phyloP scores from a whole-genome alignment of 53 echinoderm and acorn worm species.

The Hippasteria phrygiana region DNA sequence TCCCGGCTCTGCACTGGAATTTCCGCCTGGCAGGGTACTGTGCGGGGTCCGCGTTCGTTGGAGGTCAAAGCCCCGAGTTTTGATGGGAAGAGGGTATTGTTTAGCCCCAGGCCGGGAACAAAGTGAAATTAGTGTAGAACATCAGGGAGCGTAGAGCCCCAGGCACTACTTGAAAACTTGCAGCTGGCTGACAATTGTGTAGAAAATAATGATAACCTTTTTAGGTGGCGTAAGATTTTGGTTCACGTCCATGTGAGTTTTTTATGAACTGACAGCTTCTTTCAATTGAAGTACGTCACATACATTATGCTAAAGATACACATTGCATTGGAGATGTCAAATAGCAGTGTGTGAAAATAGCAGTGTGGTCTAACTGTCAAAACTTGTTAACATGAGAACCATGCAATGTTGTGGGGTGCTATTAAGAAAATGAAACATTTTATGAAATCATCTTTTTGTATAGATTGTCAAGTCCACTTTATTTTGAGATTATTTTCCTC shows the following conservation, averaged over 20 bases:
- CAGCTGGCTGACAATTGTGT: conserved; percentile 37
- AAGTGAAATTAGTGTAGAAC: conserved; percentile 60
- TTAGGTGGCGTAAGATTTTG: not conserved
- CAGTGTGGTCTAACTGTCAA: too few species aligned
- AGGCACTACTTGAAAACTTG: conserved; percentile 37
- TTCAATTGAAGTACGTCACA: too few species aligned
- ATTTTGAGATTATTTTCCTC: too few species aligned
- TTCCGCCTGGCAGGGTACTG: conserved; percentile 29
- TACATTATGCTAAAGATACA: too few species aligned
- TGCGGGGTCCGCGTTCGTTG: not conserved
- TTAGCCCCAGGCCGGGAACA: conserved; percentile 45
- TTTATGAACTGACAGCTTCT: not conserved
- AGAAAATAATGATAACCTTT: not conserved
- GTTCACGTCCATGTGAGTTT: not conserved
- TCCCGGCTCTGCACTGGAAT: conserved; percentile 14
- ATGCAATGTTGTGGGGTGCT: too few species aligned
- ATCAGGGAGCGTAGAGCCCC: conserved; percentile 27
- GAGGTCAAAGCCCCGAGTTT: conserved; percentile 44
- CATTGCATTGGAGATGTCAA: too few species aligned
- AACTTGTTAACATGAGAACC: too few species aligned
- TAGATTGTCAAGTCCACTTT: too few species aligned
- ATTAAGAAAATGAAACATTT: too few species aligned
- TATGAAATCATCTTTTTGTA: too few species aligned
- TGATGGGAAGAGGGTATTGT: conserved; percentile 4
- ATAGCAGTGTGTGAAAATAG: too few species aligned